These are phyloP conservation scores for Zygothrica quintamaculata DNA, from an alignment of 2,888 invertebrate genomes.

Conservation along the genomic window DNA sequence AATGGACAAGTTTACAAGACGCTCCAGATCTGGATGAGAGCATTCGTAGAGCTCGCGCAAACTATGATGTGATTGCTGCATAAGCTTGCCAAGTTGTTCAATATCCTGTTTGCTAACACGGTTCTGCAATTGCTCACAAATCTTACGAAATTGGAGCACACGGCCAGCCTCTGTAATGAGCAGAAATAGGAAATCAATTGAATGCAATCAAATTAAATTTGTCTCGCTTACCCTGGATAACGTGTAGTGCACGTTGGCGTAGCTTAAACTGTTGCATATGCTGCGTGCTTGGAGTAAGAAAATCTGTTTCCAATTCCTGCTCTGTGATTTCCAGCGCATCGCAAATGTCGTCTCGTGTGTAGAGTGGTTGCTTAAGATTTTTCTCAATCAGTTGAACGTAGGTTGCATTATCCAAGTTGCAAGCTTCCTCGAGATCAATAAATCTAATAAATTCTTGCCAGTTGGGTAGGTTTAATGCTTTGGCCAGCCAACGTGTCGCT, in stretches of 20 bases:
- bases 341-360: slow-evolving; percentile 89
- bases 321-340: slow-evolving; percentile 86
- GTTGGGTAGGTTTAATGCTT: slow-evolving; percentile 86
- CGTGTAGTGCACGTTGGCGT: slow-evolving; percentile 94
- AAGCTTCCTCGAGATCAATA: slow-evolving; percentile 89
- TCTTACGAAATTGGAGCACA: slow-evolving; percentile 91
- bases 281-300: slow-evolving; percentile 88
- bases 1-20: slow-evolving; percentile 90
- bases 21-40: slow-evolving; percentile 94
- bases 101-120: slow-evolving; percentile 58
- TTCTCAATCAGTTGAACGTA: slow-evolving; percentile 89
- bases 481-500: slow-evolving; percentile 92
- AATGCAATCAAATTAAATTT: neutral
- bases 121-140: slow-evolving; percentile 83
- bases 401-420: slow-evolving; percentile 87
- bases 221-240: slow-evolving; percentile 88
- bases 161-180: slow-evolving; percentile 90
- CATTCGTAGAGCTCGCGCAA: slow-evolving; percentile 95
- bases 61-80: slow-evolving; percentile 95
- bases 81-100: slow-evolving; percentile 89
- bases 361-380: slow-evolving; percentile 88
- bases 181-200: neutral
- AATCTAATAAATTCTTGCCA: slow-evolving; percentile 89
- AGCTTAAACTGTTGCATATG: slow-evolving; percentile 90
- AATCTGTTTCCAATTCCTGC: slow-evolving; percentile 88